Conservation (phyloP, 2,113 vertebrate genomes). For the Paramisgurnus dabryanus region DNA sequence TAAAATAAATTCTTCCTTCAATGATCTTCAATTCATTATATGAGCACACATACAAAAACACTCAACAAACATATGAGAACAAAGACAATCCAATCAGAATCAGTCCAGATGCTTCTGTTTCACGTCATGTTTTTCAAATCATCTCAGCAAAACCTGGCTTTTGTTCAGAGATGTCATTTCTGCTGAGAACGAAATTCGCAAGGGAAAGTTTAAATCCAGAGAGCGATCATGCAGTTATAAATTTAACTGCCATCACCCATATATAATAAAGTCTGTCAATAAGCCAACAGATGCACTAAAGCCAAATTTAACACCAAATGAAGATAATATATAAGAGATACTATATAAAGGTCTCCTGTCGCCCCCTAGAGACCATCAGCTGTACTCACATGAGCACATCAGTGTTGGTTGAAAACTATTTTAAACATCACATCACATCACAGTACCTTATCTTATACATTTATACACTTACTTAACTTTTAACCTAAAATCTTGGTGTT, state of each 20-base stretch:
- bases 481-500: too few species aligned
- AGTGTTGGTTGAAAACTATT: too few species aligned
- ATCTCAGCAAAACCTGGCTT: not conserved
- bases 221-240: not conserved
- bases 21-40: not conserved
- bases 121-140: slow-evolving; percentile 38
- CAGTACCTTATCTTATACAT: too few species aligned
- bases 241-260: not conserved
- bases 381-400: too few species aligned
- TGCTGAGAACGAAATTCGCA: not conserved
- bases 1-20: too few species aligned
- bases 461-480: too few species aligned
- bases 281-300: not conserved
- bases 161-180: not conserved
- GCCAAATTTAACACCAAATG: not conserved
- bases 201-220: not conserved
- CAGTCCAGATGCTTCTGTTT: slow-evolving; percentile 24
- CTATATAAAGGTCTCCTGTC: slow-evolving; percentile 16
- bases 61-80: not conserved
- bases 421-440: not conserved
- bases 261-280: too few species aligned
- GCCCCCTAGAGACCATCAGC: slow-evolving; percentile 69
- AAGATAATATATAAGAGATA: not conserved
- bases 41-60: not conserved
- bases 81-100: slow-evolving; percentile 16